Evolutionary conservation across 2,888 invertebrate species (phyloP).

Genomic region (Cephus pygmeus): DNA sequence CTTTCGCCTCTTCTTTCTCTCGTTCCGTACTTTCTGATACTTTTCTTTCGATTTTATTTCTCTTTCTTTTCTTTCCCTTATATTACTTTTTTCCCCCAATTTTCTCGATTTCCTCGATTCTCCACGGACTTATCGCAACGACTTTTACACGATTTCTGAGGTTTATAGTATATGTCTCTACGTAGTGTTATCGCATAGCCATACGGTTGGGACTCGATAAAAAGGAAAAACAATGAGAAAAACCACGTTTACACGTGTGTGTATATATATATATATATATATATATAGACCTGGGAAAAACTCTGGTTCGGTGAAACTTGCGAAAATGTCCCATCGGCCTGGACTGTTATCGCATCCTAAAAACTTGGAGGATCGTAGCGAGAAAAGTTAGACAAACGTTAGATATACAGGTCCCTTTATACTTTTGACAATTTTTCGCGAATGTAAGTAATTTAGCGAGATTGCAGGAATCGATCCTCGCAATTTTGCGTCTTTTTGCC

Average conservation of each 20-base stretch:
- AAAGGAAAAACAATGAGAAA: not conserved
- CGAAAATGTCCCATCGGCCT: not conserved
- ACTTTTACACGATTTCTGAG: not conserved
- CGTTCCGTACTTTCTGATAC: not conserved
- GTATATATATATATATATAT: too few relatives aligned
- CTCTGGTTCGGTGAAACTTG: not conserved
- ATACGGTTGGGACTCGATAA: not conserved
- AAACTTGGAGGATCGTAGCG: not conserved
- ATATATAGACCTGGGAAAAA: too few relatives aligned
- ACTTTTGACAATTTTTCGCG: not conserved
- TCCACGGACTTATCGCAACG: not conserved
- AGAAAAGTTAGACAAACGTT: not conserved
- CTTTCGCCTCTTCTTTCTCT: not conserved
- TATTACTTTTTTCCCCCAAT: not conserved
- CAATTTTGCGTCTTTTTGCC: not conserved
- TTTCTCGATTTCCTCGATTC: not conserved
- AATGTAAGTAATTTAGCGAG: not conserved
- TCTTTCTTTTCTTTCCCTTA: not conserved
- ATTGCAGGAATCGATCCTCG: not conserved
- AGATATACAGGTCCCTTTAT: not conserved
- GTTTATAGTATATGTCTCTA: not conserved
- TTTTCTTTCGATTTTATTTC: not conserved
- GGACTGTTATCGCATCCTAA: not conserved
- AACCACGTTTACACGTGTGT: not conserved
- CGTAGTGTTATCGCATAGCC: not conserved